phyloP scores from a whole-genome alignment of 2,797 vertebrate genomes.

The Alosa sapidissima region DNA sequence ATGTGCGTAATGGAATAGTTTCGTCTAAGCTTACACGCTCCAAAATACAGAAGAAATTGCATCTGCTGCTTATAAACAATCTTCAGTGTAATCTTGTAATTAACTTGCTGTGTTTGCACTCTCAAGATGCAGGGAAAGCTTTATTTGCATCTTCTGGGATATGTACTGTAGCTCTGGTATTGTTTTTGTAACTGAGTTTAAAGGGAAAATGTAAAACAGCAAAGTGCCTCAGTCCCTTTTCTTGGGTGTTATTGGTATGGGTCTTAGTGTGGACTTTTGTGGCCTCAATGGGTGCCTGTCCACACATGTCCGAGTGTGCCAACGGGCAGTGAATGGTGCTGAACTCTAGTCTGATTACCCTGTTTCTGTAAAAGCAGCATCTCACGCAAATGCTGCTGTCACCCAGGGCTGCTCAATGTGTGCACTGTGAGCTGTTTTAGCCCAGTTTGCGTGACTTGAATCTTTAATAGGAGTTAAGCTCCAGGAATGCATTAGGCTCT shows the following conservation, averaged over 20 bases:
- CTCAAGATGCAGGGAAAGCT: neutral
- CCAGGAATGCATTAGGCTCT: conserved; percentile 52
- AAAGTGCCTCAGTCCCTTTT: neutral
- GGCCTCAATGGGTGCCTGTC: neutral
- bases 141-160: neutral
- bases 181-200: neutral
- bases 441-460: conserved; percentile 69
- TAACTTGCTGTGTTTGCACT: neutral
- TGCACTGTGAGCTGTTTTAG: conserved; percentile 61
- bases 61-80: neutral
- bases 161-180: neutral
- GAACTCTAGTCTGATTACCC: neutral
- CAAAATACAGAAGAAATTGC: neutral
- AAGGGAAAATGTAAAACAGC: neutral
- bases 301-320: neutral
- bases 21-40: neutral
- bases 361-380: neutral
- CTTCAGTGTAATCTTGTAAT: neutral
- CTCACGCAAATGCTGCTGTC: neutral
- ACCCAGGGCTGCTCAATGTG: conserved; percentile 58
- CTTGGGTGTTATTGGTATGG: neutral
- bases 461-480: conserved; percentile 64
- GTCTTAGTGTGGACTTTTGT: neutral
- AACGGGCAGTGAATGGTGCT: neutral
- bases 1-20: too few species aligned